Evolutionary conservation across 1,140 invertebrate genomes (phyloP).

Genomic region (Aplysia californica): DNA sequence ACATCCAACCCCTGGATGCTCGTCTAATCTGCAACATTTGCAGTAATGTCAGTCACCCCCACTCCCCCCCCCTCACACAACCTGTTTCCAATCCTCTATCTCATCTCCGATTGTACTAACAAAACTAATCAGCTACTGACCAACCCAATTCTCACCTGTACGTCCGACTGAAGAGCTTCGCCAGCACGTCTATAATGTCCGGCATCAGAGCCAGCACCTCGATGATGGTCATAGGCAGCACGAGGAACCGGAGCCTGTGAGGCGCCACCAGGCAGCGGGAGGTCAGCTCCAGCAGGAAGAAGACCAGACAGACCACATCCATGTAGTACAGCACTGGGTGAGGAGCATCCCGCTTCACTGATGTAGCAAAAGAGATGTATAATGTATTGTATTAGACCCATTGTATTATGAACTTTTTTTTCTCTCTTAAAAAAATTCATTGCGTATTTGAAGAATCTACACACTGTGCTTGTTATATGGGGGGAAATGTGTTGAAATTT

Average conservation of each 20-base stretch:
- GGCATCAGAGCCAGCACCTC: slow-evolving; percentile 69
- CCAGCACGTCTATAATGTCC: slow-evolving; percentile 53
- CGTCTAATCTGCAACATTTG: too few species aligned
- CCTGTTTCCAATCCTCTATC: not conserved
- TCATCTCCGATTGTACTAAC: too few species aligned
- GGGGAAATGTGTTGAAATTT: too few species aligned
- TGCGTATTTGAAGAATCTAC: too few species aligned
- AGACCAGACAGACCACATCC: slow-evolving; percentile 63
- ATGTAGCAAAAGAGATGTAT: not conserved
- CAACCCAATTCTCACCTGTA: too few species aligned
- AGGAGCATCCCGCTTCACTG: not conserved
- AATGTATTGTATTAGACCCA: too few species aligned
- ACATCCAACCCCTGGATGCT: too few species aligned
- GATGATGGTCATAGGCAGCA: slow-evolving; percentile 66
- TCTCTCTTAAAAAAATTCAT: too few species aligned
- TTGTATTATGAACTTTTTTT: too few species aligned
- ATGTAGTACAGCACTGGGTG: slow-evolving; percentile 42
- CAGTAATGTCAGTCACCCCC: too few species aligned
- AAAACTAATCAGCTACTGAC: too few species aligned
- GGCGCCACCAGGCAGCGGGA: slow-evolving; percentile 62
- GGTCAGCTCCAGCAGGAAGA: slow-evolving; percentile 67
- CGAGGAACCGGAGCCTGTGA: slow-evolving; percentile 60
- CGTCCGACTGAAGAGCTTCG: slow-evolving; percentile 29
- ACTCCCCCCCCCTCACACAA: not conserved
- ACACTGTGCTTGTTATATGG: too few species aligned